Evolutionary conservation across 2,797 vertebrate species (phyloP), one percentile per base, ranked within the genome.

Genomic region (Oreochromis mossambicus): DNA sequence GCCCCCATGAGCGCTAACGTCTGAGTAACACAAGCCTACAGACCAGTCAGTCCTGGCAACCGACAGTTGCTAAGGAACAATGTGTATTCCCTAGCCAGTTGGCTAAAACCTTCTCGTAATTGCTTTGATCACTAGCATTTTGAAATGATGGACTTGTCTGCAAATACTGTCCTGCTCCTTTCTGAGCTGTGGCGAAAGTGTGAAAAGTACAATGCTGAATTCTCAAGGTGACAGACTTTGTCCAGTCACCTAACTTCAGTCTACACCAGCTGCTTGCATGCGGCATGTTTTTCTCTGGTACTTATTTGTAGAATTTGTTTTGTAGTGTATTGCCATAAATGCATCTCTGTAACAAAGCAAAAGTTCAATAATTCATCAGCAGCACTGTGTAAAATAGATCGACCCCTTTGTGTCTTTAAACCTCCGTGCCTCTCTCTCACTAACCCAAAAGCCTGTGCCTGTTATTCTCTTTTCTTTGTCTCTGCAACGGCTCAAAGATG

Each of bases 371-470:
- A 84, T 83, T 50, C 5, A 63, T 36, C 5, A 70, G 43, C 48
- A 43, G 14, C 19, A 32, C 68, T 41, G 46, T 77, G 43, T 83
- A 70, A 66, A 63, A 84, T 73, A 80, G 48, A 88, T 91, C 8
- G 82, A 73, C 86, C 87, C 90, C 61, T 84, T 75, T 92, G 82
- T 92, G 79, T 90, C 75, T 87, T 73, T 91, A 17, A 86, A 81
- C 61, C 36, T 83, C 52, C 66, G 36, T 93, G 75, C 41, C 24
- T 94, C 51, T 92, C 79, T 92, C 75, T 93, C 83, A 96, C 91
- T 96, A 95, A 96, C 80, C 86, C 92, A 92, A 85, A 89, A 95
- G 94, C 90, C 70, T 95, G 86, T 95, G 80, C 92, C 88, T 95
- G 88, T 97, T 88, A 15, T 92, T 93, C 82, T 94, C 83, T 86